phyloP scores from a whole-genome alignment of 2,888 invertebrate species.

The Heliconius ethilla region DNA sequence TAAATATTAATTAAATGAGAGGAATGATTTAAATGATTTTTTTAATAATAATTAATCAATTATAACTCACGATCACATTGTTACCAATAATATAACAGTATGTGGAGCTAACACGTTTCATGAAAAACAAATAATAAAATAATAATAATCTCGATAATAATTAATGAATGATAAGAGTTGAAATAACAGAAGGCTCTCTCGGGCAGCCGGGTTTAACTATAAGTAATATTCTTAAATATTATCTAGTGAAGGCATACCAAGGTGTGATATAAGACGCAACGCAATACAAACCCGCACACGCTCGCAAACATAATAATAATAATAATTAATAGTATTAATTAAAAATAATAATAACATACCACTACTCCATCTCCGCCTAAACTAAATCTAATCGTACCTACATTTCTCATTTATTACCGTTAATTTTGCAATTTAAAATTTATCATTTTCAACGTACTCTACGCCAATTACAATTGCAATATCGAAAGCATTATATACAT shows the following conservation, averaged over 20 bases:
- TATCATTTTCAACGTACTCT: constrained; percentile 55
- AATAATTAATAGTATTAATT: constrained; percentile 59
- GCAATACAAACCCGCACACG: constrained; percentile 61
- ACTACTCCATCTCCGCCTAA: constrained; percentile 66
- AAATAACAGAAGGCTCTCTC: constrained; percentile 51
- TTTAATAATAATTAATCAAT: constrained; percentile 46
- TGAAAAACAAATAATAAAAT: constrained; percentile 34
- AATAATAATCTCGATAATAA: constrained; percentile 40
- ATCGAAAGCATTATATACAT: constrained; percentile 77
- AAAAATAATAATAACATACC: constrained; percentile 61
- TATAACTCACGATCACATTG: constrained; percentile 52
- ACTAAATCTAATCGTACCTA: constrained; percentile 71
- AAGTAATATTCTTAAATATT: constrained; percentile 52
- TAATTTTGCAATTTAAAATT: constrained; percentile 39
- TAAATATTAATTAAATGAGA: constrained; percentile 66
- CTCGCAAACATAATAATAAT: constrained; percentile 58
- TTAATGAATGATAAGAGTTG: constrained; percentile 44
- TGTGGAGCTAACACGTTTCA: constrained; percentile 49
- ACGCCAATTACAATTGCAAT: constrained; percentile 42
- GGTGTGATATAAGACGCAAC: constrained; percentile 64
- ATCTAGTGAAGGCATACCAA: constrained; percentile 74
- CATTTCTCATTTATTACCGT: constrained; percentile 51
- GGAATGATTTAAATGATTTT: constrained; percentile 77
- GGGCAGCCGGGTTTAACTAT: constrained; percentile 42
- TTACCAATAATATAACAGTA: constrained; percentile 56